phyloP scores from a whole-genome alignment of 92 coral and sea anemone species.

The Parazoanthus swiftii region DNA sequence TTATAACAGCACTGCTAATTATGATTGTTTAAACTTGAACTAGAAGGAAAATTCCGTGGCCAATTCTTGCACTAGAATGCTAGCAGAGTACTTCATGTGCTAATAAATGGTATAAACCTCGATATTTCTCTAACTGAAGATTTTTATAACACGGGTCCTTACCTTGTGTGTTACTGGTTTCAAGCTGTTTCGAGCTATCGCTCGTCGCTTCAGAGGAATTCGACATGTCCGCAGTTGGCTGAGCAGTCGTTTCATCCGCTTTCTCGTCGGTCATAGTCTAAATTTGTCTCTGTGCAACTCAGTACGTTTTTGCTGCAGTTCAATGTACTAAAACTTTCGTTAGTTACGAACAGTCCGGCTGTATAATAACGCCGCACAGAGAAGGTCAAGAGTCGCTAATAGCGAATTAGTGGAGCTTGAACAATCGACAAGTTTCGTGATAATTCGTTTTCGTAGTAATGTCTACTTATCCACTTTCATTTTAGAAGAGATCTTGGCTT shows the following conservation, averaged over 20 bases:
- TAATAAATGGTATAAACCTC: neutral
- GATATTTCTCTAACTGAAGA: neutral
- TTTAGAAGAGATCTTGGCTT: neutral
- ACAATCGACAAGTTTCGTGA: neutral
- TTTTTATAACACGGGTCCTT: neutral
- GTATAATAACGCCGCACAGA: neutral
- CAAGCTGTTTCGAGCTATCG: conserved; percentile 2
- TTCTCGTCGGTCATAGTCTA: conserved; percentile 17
- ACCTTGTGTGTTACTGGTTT: neutral
- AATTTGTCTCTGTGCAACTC: neutral
- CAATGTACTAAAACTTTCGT: neutral
- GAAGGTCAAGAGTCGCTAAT: neutral
- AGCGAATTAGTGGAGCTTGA: neutral
- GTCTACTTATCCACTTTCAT: conserved; percentile 3
- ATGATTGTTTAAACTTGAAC: neutral
- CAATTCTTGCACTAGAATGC: neutral
- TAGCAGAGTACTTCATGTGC: neutral
- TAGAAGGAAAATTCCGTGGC: too few relatives aligned
- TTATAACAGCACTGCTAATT: neutral
- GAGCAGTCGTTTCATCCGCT: conserved; percentile 10
- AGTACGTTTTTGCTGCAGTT: neutral
- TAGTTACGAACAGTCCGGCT: neutral
- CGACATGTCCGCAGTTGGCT: conserved; percentile 1
- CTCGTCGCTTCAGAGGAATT: conserved; percentile 11
- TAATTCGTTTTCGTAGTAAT: neutral